These are phyloP conservation scores for Psephotus haematonotus DNA, from an alignment of 2,113 vertebrate genomes.

Conservation along the genomic window DNA sequence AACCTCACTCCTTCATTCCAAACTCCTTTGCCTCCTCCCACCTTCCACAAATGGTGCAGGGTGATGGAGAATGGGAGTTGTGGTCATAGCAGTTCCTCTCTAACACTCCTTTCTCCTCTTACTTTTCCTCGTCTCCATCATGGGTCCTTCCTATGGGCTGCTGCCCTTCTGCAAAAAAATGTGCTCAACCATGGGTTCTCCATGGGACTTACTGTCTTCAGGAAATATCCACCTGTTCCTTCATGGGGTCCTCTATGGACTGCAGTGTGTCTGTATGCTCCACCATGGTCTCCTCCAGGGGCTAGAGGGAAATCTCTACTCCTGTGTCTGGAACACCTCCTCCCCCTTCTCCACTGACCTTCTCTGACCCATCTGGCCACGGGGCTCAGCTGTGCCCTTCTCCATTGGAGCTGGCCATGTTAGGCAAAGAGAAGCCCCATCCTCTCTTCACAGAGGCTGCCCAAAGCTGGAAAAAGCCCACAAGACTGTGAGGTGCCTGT, in stretches of 20 bases:
- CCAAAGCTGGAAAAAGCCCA: background rate
- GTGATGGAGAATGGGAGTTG: background rate
- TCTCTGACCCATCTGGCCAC: background rate
- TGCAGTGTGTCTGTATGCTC: background rate
- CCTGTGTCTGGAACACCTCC: accelerated
- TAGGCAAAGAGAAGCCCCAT: background rate
- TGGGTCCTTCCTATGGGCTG: background rate
- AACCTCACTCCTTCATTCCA: background rate
- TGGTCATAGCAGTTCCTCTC: background rate
- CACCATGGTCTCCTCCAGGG: background rate
- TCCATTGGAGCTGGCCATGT: accelerated
- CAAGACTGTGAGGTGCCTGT: background rate
- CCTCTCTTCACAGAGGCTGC: background rate
- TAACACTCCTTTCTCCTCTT: background rate
- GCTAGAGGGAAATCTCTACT: background rate
- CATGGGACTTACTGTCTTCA: background rate
- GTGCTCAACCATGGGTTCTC: background rate
- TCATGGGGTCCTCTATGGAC: background rate
- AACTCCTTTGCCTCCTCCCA: background rate
- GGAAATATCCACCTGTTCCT: background rate
- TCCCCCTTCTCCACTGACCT: background rate
- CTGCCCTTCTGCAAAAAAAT: accelerated
- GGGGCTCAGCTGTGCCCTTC: background rate
- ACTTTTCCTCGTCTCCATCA: accelerated
- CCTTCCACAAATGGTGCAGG: background rate